Evolutionary conservation across 1,140 invertebrate genomes (phyloP).

Genomic region (Andricus grossulariae): DNA sequence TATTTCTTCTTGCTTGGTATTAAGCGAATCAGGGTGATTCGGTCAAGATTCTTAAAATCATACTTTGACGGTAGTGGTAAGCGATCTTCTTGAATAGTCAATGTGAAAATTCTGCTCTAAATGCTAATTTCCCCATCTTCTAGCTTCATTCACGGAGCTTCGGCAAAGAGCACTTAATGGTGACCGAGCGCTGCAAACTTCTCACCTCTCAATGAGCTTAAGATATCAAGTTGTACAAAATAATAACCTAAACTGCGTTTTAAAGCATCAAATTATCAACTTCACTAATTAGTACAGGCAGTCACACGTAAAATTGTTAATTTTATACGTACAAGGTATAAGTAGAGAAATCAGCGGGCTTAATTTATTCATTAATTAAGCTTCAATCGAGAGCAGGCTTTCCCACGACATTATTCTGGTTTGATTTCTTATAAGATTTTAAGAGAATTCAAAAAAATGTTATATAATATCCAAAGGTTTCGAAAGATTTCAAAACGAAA

Average conservation of each 20-base stretch:
- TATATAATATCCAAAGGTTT: too few relatives aligned
- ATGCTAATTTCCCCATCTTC: conserved; percentile 66
- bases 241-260: conserved; percentile 11
- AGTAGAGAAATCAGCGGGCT: too few relatives aligned
- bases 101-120: conserved; percentile 63
- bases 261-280: conserved; percentile 17
- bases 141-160: conserved; percentile 21
- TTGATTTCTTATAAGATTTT: too few relatives aligned
- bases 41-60: conserved; percentile 26
- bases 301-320: conserved; percentile 6
- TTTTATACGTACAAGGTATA: background rate
- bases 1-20: conserved; percentile 7
- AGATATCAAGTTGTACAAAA: conserved; percentile 27
- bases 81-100: conserved; percentile 43
- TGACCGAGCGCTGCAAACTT: conserved; percentile 31
- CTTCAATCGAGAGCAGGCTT: too few relatives aligned
- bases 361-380: too few relatives aligned
- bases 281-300: background rate
- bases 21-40: background rate
- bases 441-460: too few relatives aligned
- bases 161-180: conserved; percentile 27
- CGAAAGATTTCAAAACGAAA: too few relatives aligned
- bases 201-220: conserved; percentile 29
- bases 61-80: conserved; percentile 28
- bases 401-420: too few relatives aligned